Percentiles rank a stretch among this genome's conserved stretches.
Evolutionary conservation across 2,797 vertebrate species (phyloP).

Genomic region (Rhinogobio ventralis): DNA sequence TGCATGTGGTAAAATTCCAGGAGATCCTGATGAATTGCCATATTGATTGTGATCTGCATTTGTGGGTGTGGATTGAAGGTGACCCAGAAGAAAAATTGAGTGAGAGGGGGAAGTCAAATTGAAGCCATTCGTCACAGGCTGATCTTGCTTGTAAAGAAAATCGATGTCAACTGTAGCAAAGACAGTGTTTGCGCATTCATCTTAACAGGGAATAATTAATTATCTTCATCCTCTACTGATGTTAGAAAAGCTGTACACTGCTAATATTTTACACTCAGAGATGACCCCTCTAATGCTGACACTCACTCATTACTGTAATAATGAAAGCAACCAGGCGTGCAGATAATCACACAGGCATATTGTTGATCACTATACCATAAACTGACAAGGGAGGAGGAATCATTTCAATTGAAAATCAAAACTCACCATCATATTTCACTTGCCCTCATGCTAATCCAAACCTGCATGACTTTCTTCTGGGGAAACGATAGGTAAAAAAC

Average conservation of each 20-base stretch:
- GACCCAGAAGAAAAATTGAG: slow-evolving; percentile 52
- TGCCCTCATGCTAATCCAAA: background rate
- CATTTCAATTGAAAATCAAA: background rate
- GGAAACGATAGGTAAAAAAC: background rate
- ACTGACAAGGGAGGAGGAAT: background rate
- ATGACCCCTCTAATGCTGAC: slow-evolving; percentile 3
- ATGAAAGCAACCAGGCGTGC: slow-evolving; percentile 57
- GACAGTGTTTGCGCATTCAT: slow-evolving; percentile 53
- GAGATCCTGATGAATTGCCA: slow-evolving; percentile 14
- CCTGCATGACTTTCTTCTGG: background rate
- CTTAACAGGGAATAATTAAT: slow-evolving; percentile 59
- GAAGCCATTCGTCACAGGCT: slow-evolving; percentile 33
- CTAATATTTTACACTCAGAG: slow-evolving; percentile 27
- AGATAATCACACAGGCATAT: slow-evolving; percentile 41
- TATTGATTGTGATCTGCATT: slow-evolving; percentile 41
- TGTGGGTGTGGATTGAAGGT: slow-evolving; percentile 38
- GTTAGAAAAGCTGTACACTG: slow-evolving; percentile 1
- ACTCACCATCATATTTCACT: background rate
- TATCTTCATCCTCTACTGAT: slow-evolving; percentile 42
- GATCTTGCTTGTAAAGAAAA: slow-evolving; percentile 39
- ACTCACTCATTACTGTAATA: slow-evolving; percentile 60
- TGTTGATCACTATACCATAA: slow-evolving; percentile 8
- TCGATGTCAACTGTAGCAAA: slow-evolving; percentile 56
- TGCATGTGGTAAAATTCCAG: slow-evolving; percentile 12
- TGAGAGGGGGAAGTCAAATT: slow-evolving; percentile 36